Conservation (phyloP, 2,797 vertebrate genomes). For the Anableps anableps region DNA sequence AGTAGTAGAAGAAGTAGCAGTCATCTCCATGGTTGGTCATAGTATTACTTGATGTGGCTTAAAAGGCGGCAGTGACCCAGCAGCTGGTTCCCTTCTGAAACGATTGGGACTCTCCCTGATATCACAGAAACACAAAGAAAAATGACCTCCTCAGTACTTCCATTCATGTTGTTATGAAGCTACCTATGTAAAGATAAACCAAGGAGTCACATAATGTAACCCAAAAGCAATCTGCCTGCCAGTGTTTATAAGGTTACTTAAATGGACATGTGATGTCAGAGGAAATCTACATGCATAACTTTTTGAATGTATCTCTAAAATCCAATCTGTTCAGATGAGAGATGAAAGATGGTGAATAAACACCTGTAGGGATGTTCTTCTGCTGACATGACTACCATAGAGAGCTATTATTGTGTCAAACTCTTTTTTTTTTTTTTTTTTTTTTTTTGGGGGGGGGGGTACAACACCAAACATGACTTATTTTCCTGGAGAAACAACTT, state of each 20-base stretch:
- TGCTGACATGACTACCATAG: not conserved
- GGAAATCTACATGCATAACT: not conserved
- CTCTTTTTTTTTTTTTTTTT: too few relatives aligned
- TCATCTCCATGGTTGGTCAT: conserved; percentile 95
- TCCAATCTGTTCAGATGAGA: not conserved
- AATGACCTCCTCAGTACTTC: not conserved
- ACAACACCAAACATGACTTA: too few relatives aligned
- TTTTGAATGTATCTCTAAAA: not conserved
- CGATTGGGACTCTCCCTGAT: conserved; percentile 68
- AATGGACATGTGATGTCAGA: not conserved
- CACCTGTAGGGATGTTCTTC: not conserved
- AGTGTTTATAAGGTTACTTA: not conserved
- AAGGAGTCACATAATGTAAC: not conserved
- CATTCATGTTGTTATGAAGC: not conserved
- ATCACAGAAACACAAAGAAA: conserved; percentile 5
- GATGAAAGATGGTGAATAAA: not conserved
- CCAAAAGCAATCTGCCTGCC: not conserved
- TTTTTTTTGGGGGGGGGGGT: too few relatives aligned
- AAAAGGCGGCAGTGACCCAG: conserved; percentile 30
- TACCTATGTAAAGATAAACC: not conserved
- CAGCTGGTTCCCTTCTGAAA: conserved; percentile 59
- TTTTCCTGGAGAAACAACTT: not conserved
- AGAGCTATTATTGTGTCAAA: not conserved
- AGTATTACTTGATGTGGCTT: conserved; percentile 54
- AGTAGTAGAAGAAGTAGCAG: conserved; percentile 99